Percentiles rank a stretch among this genome's conserved stretches.
Conservation (phyloP, 30 jellyfish, hydroid and myxozoan genomes). For the Nemopilema nomurai region DNA sequence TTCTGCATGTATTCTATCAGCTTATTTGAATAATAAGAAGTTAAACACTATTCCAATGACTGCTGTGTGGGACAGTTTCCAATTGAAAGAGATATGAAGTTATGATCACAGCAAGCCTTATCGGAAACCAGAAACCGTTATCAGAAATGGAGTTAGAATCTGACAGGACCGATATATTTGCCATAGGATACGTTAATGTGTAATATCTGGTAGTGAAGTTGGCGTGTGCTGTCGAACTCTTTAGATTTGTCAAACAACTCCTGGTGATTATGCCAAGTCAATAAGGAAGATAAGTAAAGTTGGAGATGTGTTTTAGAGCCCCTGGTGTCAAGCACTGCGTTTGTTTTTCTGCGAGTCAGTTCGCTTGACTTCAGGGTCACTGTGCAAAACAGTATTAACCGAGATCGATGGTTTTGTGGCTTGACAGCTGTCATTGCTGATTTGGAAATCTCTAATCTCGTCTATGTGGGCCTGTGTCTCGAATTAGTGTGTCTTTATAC, state of each 20-base stretch:
- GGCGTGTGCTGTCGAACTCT: background rate
- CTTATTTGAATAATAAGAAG: too few relatives aligned
- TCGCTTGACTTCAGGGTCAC: background rate
- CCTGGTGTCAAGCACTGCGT: background rate
- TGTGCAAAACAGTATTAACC: background rate
- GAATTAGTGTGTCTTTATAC: background rate
- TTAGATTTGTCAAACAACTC: background rate
- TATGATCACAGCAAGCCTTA: too few relatives aligned
- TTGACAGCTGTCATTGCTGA: background rate
- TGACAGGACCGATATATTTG: background rate
- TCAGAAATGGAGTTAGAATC: background rate
- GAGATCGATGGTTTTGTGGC: background rate
- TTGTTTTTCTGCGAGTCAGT: background rate
- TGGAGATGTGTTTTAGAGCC: background rate
- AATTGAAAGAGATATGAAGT: too few relatives aligned
- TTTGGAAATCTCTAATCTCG: background rate
- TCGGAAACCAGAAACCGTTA: background rate
- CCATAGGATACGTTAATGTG: background rate
- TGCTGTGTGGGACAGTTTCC: too few relatives aligned
- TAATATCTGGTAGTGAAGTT: background rate
- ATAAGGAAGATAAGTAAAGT: background rate
- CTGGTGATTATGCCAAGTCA: background rate
- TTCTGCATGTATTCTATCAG: too few relatives aligned
- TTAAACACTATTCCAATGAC: too few relatives aligned
- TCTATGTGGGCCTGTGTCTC: background rate